Evolutionary conservation across 1,140 invertebrate genomes (phyloP).

Genomic region (Teleogryllus occipitalis): DNA sequence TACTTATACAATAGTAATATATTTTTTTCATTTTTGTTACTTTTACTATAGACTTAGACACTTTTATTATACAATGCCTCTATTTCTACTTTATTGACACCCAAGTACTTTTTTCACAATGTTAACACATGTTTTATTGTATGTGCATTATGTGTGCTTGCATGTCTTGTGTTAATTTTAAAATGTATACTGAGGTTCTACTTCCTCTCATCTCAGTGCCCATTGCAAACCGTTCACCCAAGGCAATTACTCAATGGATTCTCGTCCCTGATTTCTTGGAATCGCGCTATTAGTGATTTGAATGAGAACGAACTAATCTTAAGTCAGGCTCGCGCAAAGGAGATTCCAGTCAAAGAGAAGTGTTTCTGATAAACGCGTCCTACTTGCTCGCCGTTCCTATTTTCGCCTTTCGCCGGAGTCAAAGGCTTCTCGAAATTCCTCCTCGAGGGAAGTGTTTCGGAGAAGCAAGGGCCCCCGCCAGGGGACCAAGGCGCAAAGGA

Average conservation of each 20-base stretch:
- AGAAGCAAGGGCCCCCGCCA: neutral
- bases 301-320: neutral
- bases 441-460: neutral
- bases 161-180: too few relatives aligned
- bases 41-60: too few relatives aligned
- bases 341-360: neutral
- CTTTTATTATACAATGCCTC: too few relatives aligned
- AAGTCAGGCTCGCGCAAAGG: neutral
- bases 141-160: too few relatives aligned
- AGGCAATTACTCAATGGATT: neutral
- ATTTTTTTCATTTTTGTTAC: too few relatives aligned
- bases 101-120: too few relatives aligned
- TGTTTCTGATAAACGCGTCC: conserved; percentile 3
- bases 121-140: too few relatives aligned
- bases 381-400: neutral
- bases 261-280: neutral
- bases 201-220: too few relatives aligned
- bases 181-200: too few relatives aligned
- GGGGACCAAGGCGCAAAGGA: neutral
- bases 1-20: too few relatives aligned
- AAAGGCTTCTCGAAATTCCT: neutral
- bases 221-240: neutral
- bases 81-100: too few relatives aligned
- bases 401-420: neutral
- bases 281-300: neutral